These are phyloP conservation scores for Arizona elegans DNA, from an alignment of 2,113 vertebrate species.

Conservation along the genomic window DNA sequence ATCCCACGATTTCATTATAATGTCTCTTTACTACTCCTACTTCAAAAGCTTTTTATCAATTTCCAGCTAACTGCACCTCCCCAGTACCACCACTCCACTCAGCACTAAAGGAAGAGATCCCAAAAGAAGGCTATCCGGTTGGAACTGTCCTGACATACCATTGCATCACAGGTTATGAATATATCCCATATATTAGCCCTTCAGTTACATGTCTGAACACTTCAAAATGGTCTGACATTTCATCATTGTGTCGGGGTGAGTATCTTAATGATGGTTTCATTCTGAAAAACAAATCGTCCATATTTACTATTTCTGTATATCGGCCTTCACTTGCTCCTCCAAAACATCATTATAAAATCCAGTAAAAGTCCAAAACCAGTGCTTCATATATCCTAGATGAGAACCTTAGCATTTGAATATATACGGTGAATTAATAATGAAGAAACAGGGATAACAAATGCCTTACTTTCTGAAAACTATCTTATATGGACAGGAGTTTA, in stretches of 20 bases:
- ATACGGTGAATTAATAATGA: neutral
- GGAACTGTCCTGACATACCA: neutral
- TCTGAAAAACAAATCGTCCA: too few relatives aligned
- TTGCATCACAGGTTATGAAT: conserved; percentile 53
- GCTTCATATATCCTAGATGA: neutral
- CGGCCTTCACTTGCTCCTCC: neutral
- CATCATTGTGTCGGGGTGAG: conserved; percentile 38
- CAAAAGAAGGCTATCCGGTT: neutral
- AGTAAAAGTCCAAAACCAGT: neutral
- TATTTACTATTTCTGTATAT: neutral
- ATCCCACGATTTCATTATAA: neutral
- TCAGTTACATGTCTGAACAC: conserved; percentile 33
- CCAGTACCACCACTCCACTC: accelerated
- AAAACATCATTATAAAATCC: neutral
- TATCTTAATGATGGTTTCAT: neutral
- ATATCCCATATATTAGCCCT: neutral
- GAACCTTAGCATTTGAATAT: neutral
- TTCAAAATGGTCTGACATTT: conserved; percentile 27
- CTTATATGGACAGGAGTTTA: neutral
- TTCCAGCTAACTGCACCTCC: conserved; percentile 38
- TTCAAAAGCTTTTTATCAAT: neutral
- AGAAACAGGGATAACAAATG: too few relatives aligned
- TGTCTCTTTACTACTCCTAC: neutral
- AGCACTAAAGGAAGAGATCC: accelerated
- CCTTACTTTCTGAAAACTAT: neutral